Evolutionary conservation across 2,888 invertebrate species (phyloP).

Genomic region (Malthinus flaveolus): DNA sequence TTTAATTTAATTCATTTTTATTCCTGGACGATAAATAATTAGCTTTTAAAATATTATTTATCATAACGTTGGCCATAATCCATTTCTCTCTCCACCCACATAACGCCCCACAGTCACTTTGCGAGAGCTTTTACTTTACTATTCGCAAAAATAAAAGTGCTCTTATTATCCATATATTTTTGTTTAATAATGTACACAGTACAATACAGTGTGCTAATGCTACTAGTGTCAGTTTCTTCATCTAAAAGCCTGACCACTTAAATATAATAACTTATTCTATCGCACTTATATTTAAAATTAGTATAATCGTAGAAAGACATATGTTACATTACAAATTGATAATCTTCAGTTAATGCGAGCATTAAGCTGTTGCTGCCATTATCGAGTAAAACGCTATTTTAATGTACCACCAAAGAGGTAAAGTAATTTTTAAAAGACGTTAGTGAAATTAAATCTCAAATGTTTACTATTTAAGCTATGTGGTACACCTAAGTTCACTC

Average conservation of each 20-base stretch:
- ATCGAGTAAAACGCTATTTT: not conserved
- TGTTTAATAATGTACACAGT: slow-evolving; percentile 52
- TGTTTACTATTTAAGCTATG: no score
- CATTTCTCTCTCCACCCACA: no score
- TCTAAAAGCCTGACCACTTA: slow-evolving; percentile 51
- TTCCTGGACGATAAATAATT: no score
- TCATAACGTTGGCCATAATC: no score
- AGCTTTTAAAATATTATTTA: no score
- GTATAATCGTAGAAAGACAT: slow-evolving; percentile 38
- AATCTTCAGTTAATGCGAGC: not conserved
- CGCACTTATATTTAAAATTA: slow-evolving; percentile 38
- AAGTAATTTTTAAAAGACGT: no score
- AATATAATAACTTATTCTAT: slow-evolving; percentile 44
- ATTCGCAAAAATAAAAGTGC: slow-evolving; percentile 1
- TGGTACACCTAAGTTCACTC: no score
- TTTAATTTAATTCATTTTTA: no score
- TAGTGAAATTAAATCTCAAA: no score
- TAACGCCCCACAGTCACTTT: no score
- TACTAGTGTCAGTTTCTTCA: slow-evolving; percentile 47
- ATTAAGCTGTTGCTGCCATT: slow-evolving; percentile 6
- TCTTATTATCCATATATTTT: slow-evolving; percentile 51
- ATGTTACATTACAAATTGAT: slow-evolving; percentile 36
- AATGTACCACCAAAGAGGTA: not conserved
- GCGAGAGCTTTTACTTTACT: no score
- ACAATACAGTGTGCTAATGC: slow-evolving; percentile 52